phyloP scores from a whole-genome alignment of 2,113 vertebrate genomes.

The Choloepus hoffmanni region DNA sequence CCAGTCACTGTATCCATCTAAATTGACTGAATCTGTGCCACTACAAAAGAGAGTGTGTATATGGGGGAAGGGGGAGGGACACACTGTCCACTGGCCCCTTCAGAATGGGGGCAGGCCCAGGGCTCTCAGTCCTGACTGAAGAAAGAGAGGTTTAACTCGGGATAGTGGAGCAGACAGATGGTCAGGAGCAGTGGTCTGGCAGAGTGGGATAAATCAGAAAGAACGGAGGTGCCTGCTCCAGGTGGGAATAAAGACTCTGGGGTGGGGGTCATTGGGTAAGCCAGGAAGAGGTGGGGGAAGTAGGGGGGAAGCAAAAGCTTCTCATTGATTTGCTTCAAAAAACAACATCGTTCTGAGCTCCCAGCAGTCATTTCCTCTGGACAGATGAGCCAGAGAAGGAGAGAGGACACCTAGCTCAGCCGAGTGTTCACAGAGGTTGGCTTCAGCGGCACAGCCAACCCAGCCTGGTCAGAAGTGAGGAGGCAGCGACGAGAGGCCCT shows the following conservation, averaged over 20 bases:
- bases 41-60: neutral
- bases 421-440: neutral
- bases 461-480: neutral
- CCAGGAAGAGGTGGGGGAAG: neutral
- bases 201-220: neutral
- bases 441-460: neutral
- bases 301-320: constrained; percentile 11
- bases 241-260: neutral
- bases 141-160: constrained; percentile 8
- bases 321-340: neutral
- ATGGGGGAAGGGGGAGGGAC: neutral
- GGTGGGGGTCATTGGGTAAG: neutral
- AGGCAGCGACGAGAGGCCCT: neutral
- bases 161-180: neutral
- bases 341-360: neutral
- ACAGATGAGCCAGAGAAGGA: neutral
- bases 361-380: neutral
- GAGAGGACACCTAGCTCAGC: neutral
- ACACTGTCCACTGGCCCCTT: neutral
- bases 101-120: neutral
- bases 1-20: neutral
- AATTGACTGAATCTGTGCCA: neutral
- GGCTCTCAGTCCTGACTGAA: neutral
- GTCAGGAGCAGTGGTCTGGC: neutral
- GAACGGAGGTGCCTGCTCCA: neutral